Conservation (phyloP, 2,888 invertebrate species). For the Drosophila setosimentum region DNA sequence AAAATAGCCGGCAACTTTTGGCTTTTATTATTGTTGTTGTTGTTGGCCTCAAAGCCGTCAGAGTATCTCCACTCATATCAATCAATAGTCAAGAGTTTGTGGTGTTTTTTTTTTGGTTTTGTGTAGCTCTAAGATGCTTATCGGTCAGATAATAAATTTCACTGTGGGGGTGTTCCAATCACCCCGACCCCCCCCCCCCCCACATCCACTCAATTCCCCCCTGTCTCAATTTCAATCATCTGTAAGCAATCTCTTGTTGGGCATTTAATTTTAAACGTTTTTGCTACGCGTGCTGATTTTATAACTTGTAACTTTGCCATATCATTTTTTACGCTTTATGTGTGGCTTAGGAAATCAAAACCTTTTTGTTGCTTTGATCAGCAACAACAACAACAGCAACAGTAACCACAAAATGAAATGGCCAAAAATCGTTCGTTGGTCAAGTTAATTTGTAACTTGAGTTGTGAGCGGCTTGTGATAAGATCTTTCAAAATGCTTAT, state of each 20-base stretch:
- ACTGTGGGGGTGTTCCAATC: slow-evolving; percentile 67
- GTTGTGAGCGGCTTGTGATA: slow-evolving; percentile 52
- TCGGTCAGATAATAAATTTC: slow-evolving; percentile 76
- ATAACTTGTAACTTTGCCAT: slow-evolving; percentile 49
- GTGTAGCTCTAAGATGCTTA: slow-evolving; percentile 65
- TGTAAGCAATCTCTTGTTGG: slow-evolving; percentile 21
- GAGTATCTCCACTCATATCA: slow-evolving; percentile 65
- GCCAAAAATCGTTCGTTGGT: slow-evolving; percentile 40
- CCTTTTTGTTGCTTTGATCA: slow-evolving; percentile 48
- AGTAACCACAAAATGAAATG: slow-evolving; percentile 22
- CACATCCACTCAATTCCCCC: neutral
- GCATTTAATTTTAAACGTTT: slow-evolving; percentile 73
- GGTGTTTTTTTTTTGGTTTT: slow-evolving; percentile 14
- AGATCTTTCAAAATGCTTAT: slow-evolving; percentile 59
- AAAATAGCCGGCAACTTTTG: slow-evolving; percentile 56
- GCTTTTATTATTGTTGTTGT: slow-evolving; percentile 38
- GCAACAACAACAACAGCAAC: slow-evolving; percentile 25
- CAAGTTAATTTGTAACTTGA: slow-evolving; percentile 70
- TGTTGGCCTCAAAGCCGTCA: slow-evolving; percentile 9
- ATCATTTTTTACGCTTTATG: slow-evolving; percentile 47
- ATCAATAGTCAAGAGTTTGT: slow-evolving; percentile 62
- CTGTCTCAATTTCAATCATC: neutral
- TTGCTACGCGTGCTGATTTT: slow-evolving; percentile 77
- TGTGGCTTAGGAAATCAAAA: slow-evolving; percentile 70
- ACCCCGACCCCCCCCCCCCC: neutral